These are phyloP conservation scores for Acropora tenuis DNA, from an alignment of 64 coral and sea anemone genomes.

Conservation along the genomic window DNA sequence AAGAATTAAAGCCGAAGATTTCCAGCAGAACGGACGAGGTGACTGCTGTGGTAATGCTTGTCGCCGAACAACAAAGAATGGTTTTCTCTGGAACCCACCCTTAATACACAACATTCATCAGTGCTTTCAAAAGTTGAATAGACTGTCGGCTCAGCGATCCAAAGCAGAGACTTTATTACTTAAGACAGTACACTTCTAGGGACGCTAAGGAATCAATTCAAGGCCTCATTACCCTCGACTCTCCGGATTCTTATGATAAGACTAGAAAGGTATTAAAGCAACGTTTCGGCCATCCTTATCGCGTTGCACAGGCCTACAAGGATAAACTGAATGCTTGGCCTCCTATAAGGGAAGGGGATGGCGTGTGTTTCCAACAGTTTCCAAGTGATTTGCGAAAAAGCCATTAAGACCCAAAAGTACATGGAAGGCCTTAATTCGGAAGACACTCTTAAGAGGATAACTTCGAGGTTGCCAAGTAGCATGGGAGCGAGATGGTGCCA, in stretches of 20 bases:
- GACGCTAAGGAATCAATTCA: conserved; percentile 65
- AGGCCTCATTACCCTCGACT: conserved; percentile 45
- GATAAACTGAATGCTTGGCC: conserved; percentile 55
- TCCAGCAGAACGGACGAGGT: conserved; percentile 8
- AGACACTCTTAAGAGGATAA: conserved; percentile 18
- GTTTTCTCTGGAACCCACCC: conserved; percentile 55
- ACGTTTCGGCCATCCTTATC: conserved; percentile 62
- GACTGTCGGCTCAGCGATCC: conserved; percentile 26
- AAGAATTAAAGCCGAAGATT: neutral
- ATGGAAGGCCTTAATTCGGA: conserved; percentile 55
- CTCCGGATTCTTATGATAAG: conserved; percentile 42
- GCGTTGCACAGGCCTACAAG: conserved; percentile 34
- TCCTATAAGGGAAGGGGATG: conserved; percentile 33
- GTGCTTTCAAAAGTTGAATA: conserved; percentile 52
- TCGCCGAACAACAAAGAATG: conserved; percentile 28
- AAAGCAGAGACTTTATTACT: conserved; percentile 53
- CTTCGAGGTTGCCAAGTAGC: conserved; percentile 48
- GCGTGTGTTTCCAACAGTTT: conserved; percentile 33
- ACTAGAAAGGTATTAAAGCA: conserved; percentile 46
- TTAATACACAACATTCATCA: conserved; percentile 52
- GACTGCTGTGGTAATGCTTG: conserved; percentile 33
- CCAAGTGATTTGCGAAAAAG: conserved; percentile 44
- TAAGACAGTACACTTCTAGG: conserved; percentile 31
- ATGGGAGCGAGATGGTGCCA: conserved; percentile 43
- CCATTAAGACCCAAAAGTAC: conserved; percentile 32